Base-by-base conservation (phyloP, 92 coral and sea anemone species). In the Zoanthus gigantus region DNA sequence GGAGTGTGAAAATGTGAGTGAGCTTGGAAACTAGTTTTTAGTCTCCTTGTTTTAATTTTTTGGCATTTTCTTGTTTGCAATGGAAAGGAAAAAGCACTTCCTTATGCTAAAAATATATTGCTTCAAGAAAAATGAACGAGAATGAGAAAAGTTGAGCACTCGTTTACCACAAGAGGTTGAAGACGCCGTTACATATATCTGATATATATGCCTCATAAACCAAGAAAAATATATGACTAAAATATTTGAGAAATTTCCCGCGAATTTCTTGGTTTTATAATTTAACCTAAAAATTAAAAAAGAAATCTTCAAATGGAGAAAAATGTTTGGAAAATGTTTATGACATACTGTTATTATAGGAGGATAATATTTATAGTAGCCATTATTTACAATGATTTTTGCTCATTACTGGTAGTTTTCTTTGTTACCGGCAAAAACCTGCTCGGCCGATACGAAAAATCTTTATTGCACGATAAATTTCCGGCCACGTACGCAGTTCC, bases 401-500 rank as follows among this genome's bases (percentile, higher is more conserved):
- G 4, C 42, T 73, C 63, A n/a, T 81, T 65, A 30, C 85, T 81
- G 85, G 85, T 81, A 73, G 85, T 45, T 65, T 67, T 18, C 50
- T 16, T 44, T 67, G 66, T 23, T 81, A 81, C 85, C 76, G 85
- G 85, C 74, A 81, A 81, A 44, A 74, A 81, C 85, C 85, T 81
- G 85, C 5, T 81, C 85, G 28, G 45, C 14, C 75, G 74, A 66
- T 58, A 68, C 6, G 15, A 81, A 63, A 81, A 81, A 13, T 15
- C 85, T 66, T 47, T 81, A 81, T 67, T 65, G 75, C 18, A 32
- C 60, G 13, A 81, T 63, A 5, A 6, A 10, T 81, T 81, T 81
- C 85, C 47, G 75, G 85, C 85, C 85, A 81, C 85, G 85, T 81
- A 81, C 71, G 30, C 85, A 81, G 23, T 81, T 48, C 44, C 16